These are phyloP conservation scores for Oceanodroma leucorhoa DNA, from an alignment of 2,797 vertebrate genomes.

Conservation along the genomic window DNA sequence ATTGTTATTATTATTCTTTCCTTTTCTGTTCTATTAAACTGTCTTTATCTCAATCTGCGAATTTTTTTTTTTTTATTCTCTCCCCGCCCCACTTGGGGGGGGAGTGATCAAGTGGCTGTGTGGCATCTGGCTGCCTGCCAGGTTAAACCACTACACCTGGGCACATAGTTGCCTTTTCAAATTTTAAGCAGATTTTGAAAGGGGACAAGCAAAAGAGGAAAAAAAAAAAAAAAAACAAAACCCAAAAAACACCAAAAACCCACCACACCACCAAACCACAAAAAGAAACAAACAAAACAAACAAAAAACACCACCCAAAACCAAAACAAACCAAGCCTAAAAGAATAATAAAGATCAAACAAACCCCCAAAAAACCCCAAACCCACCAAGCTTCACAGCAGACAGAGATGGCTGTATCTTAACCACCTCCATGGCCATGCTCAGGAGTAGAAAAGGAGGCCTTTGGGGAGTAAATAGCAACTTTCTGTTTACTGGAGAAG, in stretches of 20 bases:
- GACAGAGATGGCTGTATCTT: background rate
- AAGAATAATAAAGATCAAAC: background rate
- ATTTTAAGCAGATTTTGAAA: background rate
- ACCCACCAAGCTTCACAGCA: background rate
- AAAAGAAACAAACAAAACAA: background rate
- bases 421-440: background rate
- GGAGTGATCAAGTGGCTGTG: too few species aligned
- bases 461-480: background rate
- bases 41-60: too few species aligned
- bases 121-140: too few species aligned
- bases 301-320: background rate
- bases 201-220: background rate
- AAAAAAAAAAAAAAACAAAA: background rate
- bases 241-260: background rate
- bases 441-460: background rate
- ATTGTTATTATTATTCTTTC: too few species aligned
- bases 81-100: too few species aligned
- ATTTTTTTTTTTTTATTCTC: too few species aligned
- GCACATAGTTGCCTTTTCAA: background rate
- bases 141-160: too few species aligned
- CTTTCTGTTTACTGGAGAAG: background rate
- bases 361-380: background rate
- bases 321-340: background rate
- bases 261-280: too few species aligned
- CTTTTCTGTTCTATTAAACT: too few species aligned